Evolutionary conservation across 1,140 invertebrate genomes (phyloP).

Genomic region (Subanguina moxae): DNA sequence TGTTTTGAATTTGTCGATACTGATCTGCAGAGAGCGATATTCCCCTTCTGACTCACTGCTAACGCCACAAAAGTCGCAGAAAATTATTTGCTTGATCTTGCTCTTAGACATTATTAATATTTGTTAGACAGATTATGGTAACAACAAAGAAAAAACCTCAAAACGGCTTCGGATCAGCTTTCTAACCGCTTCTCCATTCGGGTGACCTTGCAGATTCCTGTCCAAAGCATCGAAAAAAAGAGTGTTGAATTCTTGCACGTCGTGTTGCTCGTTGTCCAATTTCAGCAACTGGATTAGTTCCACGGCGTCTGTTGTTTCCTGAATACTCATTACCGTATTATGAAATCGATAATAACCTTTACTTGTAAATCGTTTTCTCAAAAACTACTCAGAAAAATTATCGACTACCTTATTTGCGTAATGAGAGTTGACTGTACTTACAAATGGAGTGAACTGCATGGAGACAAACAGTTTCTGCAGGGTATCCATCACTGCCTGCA

Average conservation of each 20-base stretch:
- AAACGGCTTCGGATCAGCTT: slow-evolving; percentile 25
- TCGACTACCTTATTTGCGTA: neutral
- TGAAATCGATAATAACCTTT: slow-evolving; percentile 2
- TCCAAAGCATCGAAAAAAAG: slow-evolving; percentile 53
- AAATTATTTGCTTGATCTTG: slow-evolving; percentile 24
- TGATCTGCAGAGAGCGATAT: slow-evolving; percentile 43
- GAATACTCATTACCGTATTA: slow-evolving; percentile 1
- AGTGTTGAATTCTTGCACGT: slow-evolving; percentile 55
- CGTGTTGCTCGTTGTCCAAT: slow-evolving; percentile 54
- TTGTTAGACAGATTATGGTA: too few species aligned
- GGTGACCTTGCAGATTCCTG: slow-evolving; percentile 39
- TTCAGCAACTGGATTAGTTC: slow-evolving; percentile 43
- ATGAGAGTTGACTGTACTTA: too few species aligned
- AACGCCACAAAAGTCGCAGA: slow-evolving; percentile 35
- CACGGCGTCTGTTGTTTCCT: slow-evolving; percentile 42
- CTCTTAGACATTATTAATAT: slow-evolving; percentile 26
- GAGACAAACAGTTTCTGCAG: slow-evolving; percentile 50
- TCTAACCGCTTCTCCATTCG: slow-evolving; percentile 40
- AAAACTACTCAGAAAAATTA: neutral
- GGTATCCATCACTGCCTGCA: slow-evolving; percentile 48
- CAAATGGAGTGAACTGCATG: slow-evolving; percentile 53
- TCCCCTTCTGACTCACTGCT: slow-evolving; percentile 19
- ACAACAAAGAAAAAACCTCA: slow-evolving; percentile 18
- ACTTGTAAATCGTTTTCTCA: too few species aligned
- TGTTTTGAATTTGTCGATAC: slow-evolving; percentile 44